These are phyloP conservation scores for Hafferia zeledoni DNA, from an alignment of 2,797 vertebrate genomes.

Conservation along the genomic window DNA sequence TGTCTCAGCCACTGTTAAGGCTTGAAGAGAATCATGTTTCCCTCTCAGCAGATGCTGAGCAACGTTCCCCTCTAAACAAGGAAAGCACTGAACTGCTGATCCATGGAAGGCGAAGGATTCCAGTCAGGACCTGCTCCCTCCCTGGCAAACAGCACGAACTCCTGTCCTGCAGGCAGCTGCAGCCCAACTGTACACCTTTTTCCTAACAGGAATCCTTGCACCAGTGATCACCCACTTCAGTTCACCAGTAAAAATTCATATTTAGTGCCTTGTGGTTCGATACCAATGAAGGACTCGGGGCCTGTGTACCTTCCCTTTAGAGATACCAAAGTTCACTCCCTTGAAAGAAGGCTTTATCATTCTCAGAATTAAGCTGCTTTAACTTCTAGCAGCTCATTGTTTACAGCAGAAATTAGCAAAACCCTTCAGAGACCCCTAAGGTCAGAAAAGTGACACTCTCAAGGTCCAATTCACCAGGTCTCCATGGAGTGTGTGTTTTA, in stretches of 20 bases:
- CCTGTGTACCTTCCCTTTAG: background rate
- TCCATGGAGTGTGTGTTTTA: background rate
- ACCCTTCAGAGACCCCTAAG: background rate
- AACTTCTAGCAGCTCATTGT: background rate
- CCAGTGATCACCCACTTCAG: background rate
- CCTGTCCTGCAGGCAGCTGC: constrained; percentile 29
- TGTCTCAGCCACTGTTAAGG: constrained; percentile 67
- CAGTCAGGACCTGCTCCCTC: background rate
- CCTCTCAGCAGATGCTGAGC: constrained; percentile 22
- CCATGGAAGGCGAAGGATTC: background rate
- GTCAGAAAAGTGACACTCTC: background rate
- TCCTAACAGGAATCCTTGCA: background rate
- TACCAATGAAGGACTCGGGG: background rate
- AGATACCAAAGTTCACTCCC: background rate
- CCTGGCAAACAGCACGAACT: background rate
- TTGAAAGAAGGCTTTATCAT: background rate
- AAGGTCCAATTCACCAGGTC: background rate
- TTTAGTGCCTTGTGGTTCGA: background rate
- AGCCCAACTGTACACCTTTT: background rate
- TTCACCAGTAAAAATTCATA: background rate
- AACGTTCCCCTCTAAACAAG: background rate
- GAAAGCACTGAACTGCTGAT: background rate
- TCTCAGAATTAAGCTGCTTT: background rate
- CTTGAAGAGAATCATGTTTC: constrained; percentile 43
- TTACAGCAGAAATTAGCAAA: background rate